Percentiles rank a stretch among this genome's conserved stretches.
Conservation (phyloP, 1,140 invertebrate genomes). For the Hyles vespertilio region DNA sequence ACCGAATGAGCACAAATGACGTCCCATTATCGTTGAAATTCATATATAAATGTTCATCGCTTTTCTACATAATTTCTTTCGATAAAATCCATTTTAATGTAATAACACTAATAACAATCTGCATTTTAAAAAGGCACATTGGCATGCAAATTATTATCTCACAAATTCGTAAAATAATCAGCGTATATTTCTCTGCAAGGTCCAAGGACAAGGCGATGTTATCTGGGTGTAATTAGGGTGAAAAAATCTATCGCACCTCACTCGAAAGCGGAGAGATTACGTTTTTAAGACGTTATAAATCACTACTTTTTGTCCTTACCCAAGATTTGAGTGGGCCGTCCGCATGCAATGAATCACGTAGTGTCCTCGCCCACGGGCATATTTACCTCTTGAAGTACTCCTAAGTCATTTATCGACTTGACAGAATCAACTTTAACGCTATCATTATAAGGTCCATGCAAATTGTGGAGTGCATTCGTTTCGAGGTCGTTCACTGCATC, state of each 20-base stretch:
- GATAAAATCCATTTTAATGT: slow-evolving; percentile 5
- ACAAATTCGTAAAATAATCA: too few species aligned
- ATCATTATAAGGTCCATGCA: slow-evolving; percentile 18
- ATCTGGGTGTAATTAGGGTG: too few species aligned
- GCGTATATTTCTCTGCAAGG: too few species aligned
- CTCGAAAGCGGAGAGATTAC: background rate
- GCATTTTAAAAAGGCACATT: background rate
- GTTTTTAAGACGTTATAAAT: slow-evolving; percentile 1
- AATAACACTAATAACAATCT: slow-evolving; percentile 9
- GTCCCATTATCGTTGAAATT: background rate
- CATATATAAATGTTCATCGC: background rate
- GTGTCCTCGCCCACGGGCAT: slow-evolving; percentile 51
- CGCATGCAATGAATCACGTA: slow-evolving; percentile 49
- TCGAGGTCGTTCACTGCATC: slow-evolving; percentile 41
- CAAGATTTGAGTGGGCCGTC: slow-evolving; percentile 31
- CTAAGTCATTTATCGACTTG: slow-evolving; percentile 27
- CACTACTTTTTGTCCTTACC: slow-evolving; percentile 4
- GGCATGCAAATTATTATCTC: slow-evolving; percentile 3
- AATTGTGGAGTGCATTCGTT: slow-evolving; percentile 8
- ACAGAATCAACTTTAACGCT: slow-evolving; percentile 24
- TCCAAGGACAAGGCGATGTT: too few species aligned
- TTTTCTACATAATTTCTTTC: slow-evolving; percentile 1
- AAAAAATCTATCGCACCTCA: too few species aligned
- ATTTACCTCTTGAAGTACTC: slow-evolving; percentile 46
- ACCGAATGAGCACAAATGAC: slow-evolving; percentile 2